These are phyloP conservation scores for Toxotes jaculatrix DNA, from an alignment of 2,113 vertebrate genomes.

Conservation along the genomic window DNA sequence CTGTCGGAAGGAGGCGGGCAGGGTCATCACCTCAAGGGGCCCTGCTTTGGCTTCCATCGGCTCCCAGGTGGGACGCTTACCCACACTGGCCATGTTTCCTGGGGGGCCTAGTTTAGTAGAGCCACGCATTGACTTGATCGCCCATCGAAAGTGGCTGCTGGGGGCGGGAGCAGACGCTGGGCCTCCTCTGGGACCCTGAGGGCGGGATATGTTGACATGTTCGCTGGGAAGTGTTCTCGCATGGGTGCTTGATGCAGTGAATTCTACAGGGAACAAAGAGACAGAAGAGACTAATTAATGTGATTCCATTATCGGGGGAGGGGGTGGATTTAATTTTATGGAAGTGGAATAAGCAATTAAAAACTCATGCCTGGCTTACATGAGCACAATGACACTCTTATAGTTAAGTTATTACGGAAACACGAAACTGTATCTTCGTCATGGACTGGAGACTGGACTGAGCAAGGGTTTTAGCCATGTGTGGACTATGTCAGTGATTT, in stretches of 20 bases:
- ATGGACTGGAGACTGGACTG: background rate
- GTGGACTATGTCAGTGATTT: background rate
- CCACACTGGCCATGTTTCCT: conserved; percentile 50
- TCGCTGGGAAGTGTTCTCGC: conserved; percentile 60
- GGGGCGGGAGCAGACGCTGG: conserved; percentile 45
- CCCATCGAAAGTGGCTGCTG: conserved; percentile 69
- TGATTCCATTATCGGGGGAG: conserved; percentile 10
- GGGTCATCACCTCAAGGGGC: conserved; percentile 78
- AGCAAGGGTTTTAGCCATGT: background rate
- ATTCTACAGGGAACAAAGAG: conserved; percentile 70
- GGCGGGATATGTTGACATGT: conserved; percentile 52
- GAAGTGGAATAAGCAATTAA: conserved; percentile 73
- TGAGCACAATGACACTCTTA: conserved; percentile 16
- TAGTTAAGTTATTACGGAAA: conserved; percentile 28
- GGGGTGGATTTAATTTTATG: conserved; percentile 72
- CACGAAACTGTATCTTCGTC: background rate
- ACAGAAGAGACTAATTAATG: conserved; percentile 74
- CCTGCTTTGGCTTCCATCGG: conserved; percentile 83
- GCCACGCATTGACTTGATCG: conserved; percentile 67
- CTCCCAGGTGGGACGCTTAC: conserved; percentile 59
- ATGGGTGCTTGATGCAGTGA: conserved; percentile 48
- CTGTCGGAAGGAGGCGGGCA: conserved; percentile 66
- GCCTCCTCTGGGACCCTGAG: conserved; percentile 53
- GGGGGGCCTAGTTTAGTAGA: conserved; percentile 55
- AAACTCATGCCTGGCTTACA: conserved; percentile 58